Evolutionary conservation across 2,888 invertebrate species (phyloP).

Genomic region (Calliphora vomitoria): DNA sequence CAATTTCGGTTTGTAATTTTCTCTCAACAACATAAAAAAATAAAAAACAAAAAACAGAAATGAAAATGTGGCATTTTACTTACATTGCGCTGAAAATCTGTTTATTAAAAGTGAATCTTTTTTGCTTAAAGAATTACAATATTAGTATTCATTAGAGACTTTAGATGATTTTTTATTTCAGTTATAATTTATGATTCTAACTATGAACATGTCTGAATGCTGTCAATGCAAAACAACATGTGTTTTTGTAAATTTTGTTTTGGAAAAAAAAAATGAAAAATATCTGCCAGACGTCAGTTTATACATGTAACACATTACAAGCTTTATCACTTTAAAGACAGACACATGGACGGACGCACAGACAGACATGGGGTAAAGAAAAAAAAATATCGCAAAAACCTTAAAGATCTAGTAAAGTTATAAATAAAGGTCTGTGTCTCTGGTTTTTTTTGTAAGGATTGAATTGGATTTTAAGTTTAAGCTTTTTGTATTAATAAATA

Average conservation of each 20-base stretch:
- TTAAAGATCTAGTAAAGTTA: constrained; percentile 34
- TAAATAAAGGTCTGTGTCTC: constrained; percentile 38
- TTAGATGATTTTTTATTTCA: constrained; percentile 70
- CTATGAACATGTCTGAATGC: constrained; percentile 67
- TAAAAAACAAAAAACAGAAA: constrained; percentile 18
- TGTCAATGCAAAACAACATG: constrained; percentile 71
- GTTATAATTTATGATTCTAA: constrained; percentile 69
- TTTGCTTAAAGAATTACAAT: constrained; percentile 51
- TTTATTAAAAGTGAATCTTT: constrained; percentile 70
- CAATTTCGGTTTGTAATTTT: constrained; percentile 24
- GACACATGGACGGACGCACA: constrained; percentile 43
- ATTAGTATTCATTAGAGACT: constrained; percentile 68
- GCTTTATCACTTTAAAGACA: constrained; percentile 69
- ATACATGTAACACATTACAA: constrained; percentile 70
- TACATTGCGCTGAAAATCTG: constrained; percentile 58
- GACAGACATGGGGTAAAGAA: constrained; percentile 23
- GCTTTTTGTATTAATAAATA: constrained; percentile 47
- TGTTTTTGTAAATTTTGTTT: constrained; percentile 31
- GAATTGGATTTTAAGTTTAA: constrained; percentile 47
- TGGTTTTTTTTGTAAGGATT: neutral
- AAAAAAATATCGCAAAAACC: constrained; percentile 20
- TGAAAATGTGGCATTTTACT: constrained; percentile 50
- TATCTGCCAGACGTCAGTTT: constrained; percentile 66
- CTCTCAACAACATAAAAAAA: constrained; percentile 4
- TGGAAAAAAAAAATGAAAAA: constrained; percentile 42